Evolutionary conservation across 2,888 invertebrate species (phyloP).

Genomic region (Agrotis segetum): DNA sequence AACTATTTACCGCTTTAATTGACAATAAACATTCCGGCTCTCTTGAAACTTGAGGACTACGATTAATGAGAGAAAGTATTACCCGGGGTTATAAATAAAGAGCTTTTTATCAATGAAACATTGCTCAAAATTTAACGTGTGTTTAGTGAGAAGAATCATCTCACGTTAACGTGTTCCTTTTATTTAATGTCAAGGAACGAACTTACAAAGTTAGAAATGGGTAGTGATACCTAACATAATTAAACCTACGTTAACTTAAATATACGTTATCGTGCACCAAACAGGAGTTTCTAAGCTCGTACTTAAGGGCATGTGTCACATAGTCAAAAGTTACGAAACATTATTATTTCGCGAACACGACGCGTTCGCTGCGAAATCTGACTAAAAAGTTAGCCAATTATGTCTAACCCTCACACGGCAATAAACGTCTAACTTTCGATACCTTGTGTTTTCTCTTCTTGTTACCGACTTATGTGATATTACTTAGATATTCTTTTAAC

Average conservation of each 20-base stretch:
- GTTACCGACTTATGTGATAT: slow-evolving; percentile 26
- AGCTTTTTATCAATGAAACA: not conserved
- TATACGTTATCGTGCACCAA: slow-evolving; percentile 12
- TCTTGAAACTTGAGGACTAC: slow-evolving; percentile 5
- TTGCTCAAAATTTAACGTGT: too few species aligned
- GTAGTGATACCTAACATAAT: not conserved
- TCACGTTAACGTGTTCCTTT: slow-evolving; percentile 5
- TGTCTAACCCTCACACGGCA: slow-evolving; percentile 29
- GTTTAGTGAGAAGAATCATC: too few species aligned
- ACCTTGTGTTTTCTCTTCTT: slow-evolving; percentile 27
- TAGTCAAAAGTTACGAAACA: slow-evolving; percentile 44
- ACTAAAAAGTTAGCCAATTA: slow-evolving; percentile 55
- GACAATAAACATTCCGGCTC: slow-evolving; percentile 29
- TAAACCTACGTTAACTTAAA: slow-evolving; percentile 15
- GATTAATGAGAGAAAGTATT: slow-evolving; percentile 5
- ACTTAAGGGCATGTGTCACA: slow-evolving; percentile 5
- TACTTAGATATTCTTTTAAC: slow-evolving; percentile 26
- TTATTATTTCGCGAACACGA: slow-evolving; percentile 25
- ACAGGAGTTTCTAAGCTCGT: slow-evolving; percentile 16
- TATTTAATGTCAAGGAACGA: not conserved
- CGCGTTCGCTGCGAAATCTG: slow-evolving; percentile 31
- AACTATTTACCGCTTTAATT: slow-evolving; percentile 40
- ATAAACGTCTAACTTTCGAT: slow-evolving; percentile 47
- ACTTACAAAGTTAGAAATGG: not conserved
- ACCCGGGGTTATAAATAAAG: not conserved